A percentile compares a stretch with the other conserved stretches of the same genome.
Conservation (phyloP, 2,113 vertebrate species). For the Ovibos moschatus region DNA sequence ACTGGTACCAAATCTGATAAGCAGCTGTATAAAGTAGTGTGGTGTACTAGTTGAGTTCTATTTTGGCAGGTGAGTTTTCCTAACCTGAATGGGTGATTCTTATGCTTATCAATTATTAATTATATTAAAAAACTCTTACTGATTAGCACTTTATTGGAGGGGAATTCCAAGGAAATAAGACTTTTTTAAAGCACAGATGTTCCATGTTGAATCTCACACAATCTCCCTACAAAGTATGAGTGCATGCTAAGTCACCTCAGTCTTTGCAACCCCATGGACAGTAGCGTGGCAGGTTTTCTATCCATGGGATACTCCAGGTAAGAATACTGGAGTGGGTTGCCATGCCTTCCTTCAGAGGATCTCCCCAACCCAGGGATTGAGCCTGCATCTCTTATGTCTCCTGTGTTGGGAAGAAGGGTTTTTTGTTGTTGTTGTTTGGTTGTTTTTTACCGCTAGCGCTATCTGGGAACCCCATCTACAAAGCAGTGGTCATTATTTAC, state of each 20-base stretch:
- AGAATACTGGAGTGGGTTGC: background rate
- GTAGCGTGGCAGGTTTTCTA: background rate
- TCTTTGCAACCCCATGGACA: background rate
- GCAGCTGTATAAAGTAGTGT: no score
- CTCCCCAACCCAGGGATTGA: background rate
- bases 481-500: background rate
- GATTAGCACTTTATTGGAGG: background rate
- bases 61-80: background rate
- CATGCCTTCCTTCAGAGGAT: background rate
- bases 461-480: background rate
- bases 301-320: background rate
- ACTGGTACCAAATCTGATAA: background rate
- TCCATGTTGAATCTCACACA: background rate
- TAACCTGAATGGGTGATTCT: background rate
- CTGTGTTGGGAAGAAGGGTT: accelerated
- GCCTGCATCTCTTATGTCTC: background rate
- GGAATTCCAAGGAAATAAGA: background rate
- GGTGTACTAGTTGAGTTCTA: background rate
- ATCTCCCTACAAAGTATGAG: background rate
- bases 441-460: background rate
- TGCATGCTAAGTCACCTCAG: background rate
- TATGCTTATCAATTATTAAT: background rate
- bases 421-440: background rate
- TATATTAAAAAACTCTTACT: background rate
- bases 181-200: background rate